Base-by-base conservation (phyloP, 2,888 invertebrate genomes). In the Cactoblastis cactorum region DNA sequence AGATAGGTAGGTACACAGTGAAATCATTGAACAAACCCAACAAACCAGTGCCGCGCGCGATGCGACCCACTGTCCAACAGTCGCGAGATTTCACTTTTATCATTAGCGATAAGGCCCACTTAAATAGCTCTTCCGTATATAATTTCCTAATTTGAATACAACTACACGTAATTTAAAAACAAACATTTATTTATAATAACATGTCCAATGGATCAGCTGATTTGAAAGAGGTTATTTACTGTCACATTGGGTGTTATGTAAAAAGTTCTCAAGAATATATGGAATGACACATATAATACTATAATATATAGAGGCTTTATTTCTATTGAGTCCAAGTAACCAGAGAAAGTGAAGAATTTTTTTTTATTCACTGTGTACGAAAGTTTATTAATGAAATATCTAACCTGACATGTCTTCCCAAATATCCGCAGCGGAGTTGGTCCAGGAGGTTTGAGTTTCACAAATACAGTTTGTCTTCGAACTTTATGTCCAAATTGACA, bases 401-500 rank as follows among this genome's bases (percentile, higher is more conserved):
- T 86, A 70, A 89, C 88, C 88, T 88, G 87, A 77, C 84, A 87
- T 65, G 84, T 83, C 74, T 83, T 86, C 82, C 87, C 88, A 81
- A 88, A 88, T 84, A 87, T 86, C 74, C 88, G 81, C 75, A 86
- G 76, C 62, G 88, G 88, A 73, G 91, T 90, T 82, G 91, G 90
- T 89, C 92, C 92, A 73, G 91, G 90, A 69, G 91, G 91, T 90
- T 93, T 92, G 73, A 91, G 92, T 90, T 92, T 92, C 91, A 93
- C 92, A 91, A 92, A 91, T 79, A 92, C 90, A 86, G 92, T 90
- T 91, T 92, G 93, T 86, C 92, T 92, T 76, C 92, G 91, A 88
- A 92, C 91, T 86, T 90, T 92, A 86, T 92, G 92, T 91, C 93
- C 92, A 83, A 94, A 93, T 92, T 94, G 94, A 92, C 94, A 94